phyloP scores from a whole-genome alignment of 1,140 invertebrate species.

The Saxidomus purpurata region DNA sequence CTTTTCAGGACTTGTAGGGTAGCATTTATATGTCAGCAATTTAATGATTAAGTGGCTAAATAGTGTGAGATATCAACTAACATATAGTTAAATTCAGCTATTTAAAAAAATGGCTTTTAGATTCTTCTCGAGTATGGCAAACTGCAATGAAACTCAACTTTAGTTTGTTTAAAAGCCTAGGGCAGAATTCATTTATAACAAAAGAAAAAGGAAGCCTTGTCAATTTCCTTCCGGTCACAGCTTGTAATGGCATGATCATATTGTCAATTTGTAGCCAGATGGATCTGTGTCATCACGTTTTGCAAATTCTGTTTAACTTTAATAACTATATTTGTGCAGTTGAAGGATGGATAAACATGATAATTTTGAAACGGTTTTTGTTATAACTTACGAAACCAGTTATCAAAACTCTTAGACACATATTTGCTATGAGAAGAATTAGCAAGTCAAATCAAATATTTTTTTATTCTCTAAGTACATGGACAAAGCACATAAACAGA shows the following conservation, averaged over 20 bases:
- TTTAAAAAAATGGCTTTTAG: conserved; percentile 39
- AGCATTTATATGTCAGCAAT: conserved; percentile 35
- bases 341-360: conserved; percentile 1
- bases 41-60: conserved; percentile 41
- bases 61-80: conserved; percentile 38
- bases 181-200: conserved; percentile 23
- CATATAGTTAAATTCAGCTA: conserved; percentile 28
- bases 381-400: conserved; percentile 19
- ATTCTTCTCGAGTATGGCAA: conserved; percentile 30
- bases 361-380: conserved; percentile 15
- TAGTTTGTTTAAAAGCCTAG: conserved; percentile 40
- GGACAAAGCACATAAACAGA: neutral
- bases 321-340: neutral
- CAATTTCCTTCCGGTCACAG: conserved; percentile 22
- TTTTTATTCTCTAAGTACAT: conserved; percentile 4
- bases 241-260: conserved; percentile 35
- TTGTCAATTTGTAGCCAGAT: conserved; percentile 34
- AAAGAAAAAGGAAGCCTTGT: conserved; percentile 34
- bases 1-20: conserved; percentile 34
- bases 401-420: conserved; percentile 15
- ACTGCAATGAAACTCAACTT: conserved; percentile 29
- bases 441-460: conserved; percentile 18
- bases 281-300: conserved; percentile 15
- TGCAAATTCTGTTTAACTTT: conserved; percentile 10
- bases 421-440: conserved; percentile 7